Conservation (phyloP, 1,140 invertebrate species). For the Yoshiicerus persimilis region DNA sequence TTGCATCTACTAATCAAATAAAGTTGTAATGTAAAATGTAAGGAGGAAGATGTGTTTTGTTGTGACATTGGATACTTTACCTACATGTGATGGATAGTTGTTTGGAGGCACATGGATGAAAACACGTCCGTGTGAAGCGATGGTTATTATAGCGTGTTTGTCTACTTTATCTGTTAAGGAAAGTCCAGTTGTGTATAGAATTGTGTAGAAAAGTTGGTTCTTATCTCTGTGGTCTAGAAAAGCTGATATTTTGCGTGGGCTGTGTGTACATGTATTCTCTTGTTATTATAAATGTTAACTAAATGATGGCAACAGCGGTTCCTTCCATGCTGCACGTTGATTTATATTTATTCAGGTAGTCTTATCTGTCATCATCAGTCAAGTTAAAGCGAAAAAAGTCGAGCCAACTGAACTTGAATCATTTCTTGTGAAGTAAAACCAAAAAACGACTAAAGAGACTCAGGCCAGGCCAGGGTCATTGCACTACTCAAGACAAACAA, state of each 20-base stretch:
- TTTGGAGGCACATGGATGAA: not conserved
- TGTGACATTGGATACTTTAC: not conserved
- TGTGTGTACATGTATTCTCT: not conserved
- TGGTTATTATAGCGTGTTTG: not conserved
- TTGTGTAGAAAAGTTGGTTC: not conserved
- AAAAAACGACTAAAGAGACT: not conserved
- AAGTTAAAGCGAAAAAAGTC: not conserved
- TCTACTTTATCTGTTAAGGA: not conserved
- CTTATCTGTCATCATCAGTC: conserved; percentile 6
- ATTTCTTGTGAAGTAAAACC: not conserved
- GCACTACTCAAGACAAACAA: not conserved
- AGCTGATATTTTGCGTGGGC: not conserved
- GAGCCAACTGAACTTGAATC: conserved; percentile 1
- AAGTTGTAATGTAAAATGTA: not conserved
- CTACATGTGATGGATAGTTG: not conserved
- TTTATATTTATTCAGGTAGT: conserved; percentile 23
- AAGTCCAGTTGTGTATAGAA: not conserved
- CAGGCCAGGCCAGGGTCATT: not conserved
- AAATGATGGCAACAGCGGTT: not conserved
- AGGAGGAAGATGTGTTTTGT: not conserved
- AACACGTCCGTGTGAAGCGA: not conserved
- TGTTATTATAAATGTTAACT: not conserved
- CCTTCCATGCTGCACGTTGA: not conserved
- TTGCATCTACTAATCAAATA: no score
- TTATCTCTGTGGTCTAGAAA: not conserved